These are phyloP conservation scores for Idaea dimidiata DNA, from an alignment of 2,888 invertebrate species.

Conservation along the genomic window DNA sequence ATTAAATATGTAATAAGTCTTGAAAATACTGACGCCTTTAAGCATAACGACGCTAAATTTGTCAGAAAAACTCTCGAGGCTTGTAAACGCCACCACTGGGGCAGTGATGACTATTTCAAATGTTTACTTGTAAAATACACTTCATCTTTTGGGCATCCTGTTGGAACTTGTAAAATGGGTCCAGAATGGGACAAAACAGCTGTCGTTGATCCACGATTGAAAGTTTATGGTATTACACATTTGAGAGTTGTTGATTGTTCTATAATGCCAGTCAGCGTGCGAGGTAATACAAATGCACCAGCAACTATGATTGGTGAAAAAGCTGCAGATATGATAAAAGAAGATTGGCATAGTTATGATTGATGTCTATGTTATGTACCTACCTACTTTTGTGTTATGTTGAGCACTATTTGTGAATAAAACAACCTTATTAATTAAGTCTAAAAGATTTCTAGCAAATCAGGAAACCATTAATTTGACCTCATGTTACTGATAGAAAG, in stretches of 20 bases:
- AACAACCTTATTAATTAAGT: no score
- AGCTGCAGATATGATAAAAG: constrained; percentile 47
- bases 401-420: no score
- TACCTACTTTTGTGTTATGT: no score
- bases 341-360: constrained; percentile 41
- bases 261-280: constrained; percentile 88
- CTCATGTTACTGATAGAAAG: no score
- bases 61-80: constrained; percentile 76
- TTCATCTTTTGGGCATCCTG: constrained; percentile 66
- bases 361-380: constrained; percentile 6
- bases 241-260: constrained; percentile 88
- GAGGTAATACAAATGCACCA: constrained; percentile 91
- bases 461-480: no score
- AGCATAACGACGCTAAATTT: constrained; percentile 75
- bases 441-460: no score
- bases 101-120: constrained; percentile 82
- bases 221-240: constrained; percentile 81
- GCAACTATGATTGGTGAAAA: constrained; percentile 89
- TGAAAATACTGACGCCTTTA: constrained; percentile 79
- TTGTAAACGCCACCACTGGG: constrained; percentile 81
- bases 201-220: constrained; percentile 85
- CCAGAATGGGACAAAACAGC: constrained; percentile 76
- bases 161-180: constrained; percentile 74
- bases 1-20: constrained; percentile 79
- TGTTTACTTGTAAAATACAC: constrained; percentile 83